Percentiles rank a stretch among this genome's conserved stretches.
Evolutionary conservation across 2,797 vertebrate species (phyloP).

Genomic region (Champsocephalus esox): DNA sequence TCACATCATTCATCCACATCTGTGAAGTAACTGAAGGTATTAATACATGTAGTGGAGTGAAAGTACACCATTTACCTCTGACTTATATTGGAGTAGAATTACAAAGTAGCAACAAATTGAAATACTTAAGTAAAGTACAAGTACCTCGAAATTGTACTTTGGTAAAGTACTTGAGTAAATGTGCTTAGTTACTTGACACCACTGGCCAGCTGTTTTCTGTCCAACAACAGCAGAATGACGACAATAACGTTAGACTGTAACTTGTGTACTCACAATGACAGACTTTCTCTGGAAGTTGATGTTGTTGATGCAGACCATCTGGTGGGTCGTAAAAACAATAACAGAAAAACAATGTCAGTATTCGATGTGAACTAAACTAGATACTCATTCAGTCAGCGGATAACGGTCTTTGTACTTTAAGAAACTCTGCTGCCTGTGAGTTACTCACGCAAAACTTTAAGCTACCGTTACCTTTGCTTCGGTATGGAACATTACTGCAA

Average conservation of each 20-base stretch:
- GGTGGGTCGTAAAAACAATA: conserved; percentile 91
- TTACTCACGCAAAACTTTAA: neutral
- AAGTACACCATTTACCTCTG: too few species aligned
- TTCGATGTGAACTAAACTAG: neutral
- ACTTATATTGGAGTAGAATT: too few species aligned
- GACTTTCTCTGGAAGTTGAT: conserved; percentile 99
- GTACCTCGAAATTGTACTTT: too few species aligned
- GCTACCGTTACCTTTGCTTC: neutral
- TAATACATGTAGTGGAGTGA: too few species aligned
- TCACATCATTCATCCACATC: too few species aligned
- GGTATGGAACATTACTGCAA: fast-evolving
- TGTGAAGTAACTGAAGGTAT: too few species aligned
- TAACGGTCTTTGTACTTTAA: neutral
- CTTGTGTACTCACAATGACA: conserved; percentile 92
- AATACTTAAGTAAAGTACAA: too few species aligned
- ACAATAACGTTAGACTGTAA: neutral
- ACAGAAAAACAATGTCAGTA: conserved; percentile 31
- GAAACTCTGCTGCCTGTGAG: neutral
- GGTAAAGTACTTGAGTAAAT: too few species aligned
- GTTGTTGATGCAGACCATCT: conserved; percentile 98
- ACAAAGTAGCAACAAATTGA: too few species aligned
- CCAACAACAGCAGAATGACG: neutral
- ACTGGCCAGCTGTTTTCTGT: neutral
- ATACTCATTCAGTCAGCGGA: neutral
- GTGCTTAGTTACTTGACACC: neutral